These are phyloP conservation scores for Babyrousa celebensis DNA, from an alignment of 2,797 vertebrate species.

Conservation along the genomic window DNA sequence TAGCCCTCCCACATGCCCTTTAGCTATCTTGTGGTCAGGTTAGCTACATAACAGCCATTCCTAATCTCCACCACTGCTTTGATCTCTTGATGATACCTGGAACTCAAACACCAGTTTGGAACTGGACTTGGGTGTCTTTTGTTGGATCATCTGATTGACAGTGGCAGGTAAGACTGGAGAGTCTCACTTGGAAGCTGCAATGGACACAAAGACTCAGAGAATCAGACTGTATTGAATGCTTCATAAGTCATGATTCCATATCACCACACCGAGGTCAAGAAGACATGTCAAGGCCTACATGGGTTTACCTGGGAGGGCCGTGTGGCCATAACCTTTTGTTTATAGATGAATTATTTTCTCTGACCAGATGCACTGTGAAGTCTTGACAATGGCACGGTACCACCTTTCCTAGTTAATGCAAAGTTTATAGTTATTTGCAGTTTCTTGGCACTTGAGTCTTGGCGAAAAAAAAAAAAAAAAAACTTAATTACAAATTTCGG, in stretches of 20 bases:
- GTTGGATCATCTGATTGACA: not conserved
- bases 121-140: not conserved
- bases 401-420: not conserved
- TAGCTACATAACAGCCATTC: not conserved
- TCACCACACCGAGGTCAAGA: not conserved
- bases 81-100: not conserved
- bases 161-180: not conserved
- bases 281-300: not conserved
- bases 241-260: not conserved
- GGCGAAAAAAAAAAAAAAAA: not conserved
- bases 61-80: not conserved
- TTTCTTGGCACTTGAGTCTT: not conserved
- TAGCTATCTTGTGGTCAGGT: not conserved
- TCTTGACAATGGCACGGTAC: not conserved
- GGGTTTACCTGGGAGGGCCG: not conserved
- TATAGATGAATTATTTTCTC: not conserved
- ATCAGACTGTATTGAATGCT: not conserved
- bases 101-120: not conserved
- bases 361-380: not conserved
- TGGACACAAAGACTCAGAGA: not conserved
- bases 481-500: not conserved
- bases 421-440: not conserved
- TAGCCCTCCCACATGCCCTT: not conserved
- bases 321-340: not conserved
- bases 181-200: not conserved